Percentiles rank a stretch among this genome's conserved stretches.
Evolutionary conservation across 2,888 invertebrate genomes (phyloP).

Genomic region (Cephus spinipes): DNA sequence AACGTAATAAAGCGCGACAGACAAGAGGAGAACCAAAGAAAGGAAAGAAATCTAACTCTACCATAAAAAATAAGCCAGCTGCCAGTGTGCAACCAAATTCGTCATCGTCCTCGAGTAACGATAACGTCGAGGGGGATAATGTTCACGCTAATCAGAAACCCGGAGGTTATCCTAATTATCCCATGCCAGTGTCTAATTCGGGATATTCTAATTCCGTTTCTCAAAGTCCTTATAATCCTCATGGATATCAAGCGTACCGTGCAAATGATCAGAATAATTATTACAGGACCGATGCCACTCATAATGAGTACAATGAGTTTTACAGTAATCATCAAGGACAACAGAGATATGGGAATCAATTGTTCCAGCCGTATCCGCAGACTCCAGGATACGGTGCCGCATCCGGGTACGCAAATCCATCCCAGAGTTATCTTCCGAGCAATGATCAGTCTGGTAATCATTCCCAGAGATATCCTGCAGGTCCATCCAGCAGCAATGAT

Average conservation of each 20-base stretch:
- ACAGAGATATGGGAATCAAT: slow-evolving; percentile 54
- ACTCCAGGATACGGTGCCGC: slow-evolving; percentile 46
- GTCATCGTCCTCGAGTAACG: slow-evolving; percentile 47
- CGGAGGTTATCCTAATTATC: slow-evolving; percentile 47
- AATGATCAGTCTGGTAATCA: slow-evolving; percentile 41
- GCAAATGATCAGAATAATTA: slow-evolving; percentile 54
- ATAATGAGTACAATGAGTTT: slow-evolving; percentile 50
- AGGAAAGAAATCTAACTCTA: slow-evolving; percentile 53
- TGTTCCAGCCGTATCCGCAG: slow-evolving; percentile 53
- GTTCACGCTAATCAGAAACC: slow-evolving; percentile 34
- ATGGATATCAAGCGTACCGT: slow-evolving; percentile 53
- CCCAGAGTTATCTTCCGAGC: slow-evolving; percentile 42
- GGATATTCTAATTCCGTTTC: slow-evolving; percentile 46
- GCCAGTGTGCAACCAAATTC: slow-evolving; percentile 69
- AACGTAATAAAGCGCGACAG: slow-evolving; percentile 62
- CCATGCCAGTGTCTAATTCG: slow-evolving; percentile 43
- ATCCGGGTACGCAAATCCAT: slow-evolving; percentile 33
- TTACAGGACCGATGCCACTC: slow-evolving; percentile 52
- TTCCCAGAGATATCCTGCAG: slow-evolving; percentile 33
- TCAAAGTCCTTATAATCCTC: slow-evolving; percentile 41
- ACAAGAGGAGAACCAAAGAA: slow-evolving; percentile 64
- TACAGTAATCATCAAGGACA: slow-evolving; percentile 54
- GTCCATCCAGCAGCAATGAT: slow-evolving; percentile 32
- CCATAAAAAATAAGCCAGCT: slow-evolving; percentile 68
- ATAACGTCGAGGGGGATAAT: slow-evolving; percentile 25